Evolutionary conservation across 2,888 invertebrate genomes (phyloP), one percentile per base, ranked within the genome.

Genomic region (Mechanitis messenoides): DNA sequence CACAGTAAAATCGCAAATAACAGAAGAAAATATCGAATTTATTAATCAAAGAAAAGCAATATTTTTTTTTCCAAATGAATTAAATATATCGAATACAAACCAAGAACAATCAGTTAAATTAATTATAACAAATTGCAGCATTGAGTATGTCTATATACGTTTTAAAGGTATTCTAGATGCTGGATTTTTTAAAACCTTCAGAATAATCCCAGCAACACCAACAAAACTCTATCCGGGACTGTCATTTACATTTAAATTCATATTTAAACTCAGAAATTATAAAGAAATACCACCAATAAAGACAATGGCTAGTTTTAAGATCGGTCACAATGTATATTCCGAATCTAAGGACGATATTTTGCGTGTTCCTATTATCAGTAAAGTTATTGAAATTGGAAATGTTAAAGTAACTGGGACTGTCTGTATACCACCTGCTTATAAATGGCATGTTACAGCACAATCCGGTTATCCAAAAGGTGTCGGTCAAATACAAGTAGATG

Each of bases 151-250:
- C n/a, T 68, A 77, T 63, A 63, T 86, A 33, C 71, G 78, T 71
- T 87, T 80, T 71, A 74, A 78, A 70, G 67, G 68, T 60, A 54
- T 84, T 46, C 77, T 79, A n/a, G 77, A 85, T 54, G 56, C 45
- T 11, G 62, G 66, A 1, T 68, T 69, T 31, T 85, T 89, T 69
- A 74, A 68, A 45, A 71, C 46, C 46, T 61, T 74, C 33, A 78
- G 70, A 57, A 62, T 88, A 55, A 33, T 69, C 20, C 88, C 89
- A 2, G 68, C 53, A 54, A 76, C 74, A 33, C 73, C 81, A 6
- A 60, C 75, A 11, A 80, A 75, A 62, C 66, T 88, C 28, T 84
- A 74, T 67, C 83, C 88, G 38, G 88, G 89, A 6, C 68, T 87
- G 62, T 58, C 81, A 55, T 69, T 70, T 9, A 63, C 62, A 7